Base-by-base conservation (phyloP, 2,888 invertebrate genomes). In the Acleris laterana region DNA sequence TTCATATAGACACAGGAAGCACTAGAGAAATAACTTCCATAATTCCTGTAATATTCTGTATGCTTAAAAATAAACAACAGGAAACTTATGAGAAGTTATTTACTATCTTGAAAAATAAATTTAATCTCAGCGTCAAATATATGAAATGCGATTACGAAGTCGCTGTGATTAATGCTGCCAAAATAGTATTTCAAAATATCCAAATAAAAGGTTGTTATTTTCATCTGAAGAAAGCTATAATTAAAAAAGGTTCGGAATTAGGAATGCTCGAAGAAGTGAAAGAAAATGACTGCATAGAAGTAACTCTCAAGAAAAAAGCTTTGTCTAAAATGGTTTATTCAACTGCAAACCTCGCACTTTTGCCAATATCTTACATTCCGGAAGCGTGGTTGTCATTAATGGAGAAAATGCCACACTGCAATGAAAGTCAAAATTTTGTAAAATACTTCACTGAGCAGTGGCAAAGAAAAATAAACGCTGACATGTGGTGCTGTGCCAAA, bases 401-500 rank as follows among this genome's bases (percentile, higher is more conserved):
- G 9, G 17, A 48, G 19, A 48, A 48, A 48, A 19, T 19, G 19
- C 48, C 48, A 7, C 17, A 48, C n/a, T 48, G 48, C 46, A 46
- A 46, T 46, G 46, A 48, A 48, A 48, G 19, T 48, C 17, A 19
- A 48, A 48, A 48, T 19, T n/a, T 48, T 48, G 19, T 16, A 5
- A 28, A 28, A 28, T 28, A 28, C 28, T 28, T 28, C 28, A 28
- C 28, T 28, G 28, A 28, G 28, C 28, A 28, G 28, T 28, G 28
- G 28, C 28, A 28, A 28, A 28, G 28, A 50, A 50, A 20, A 50
- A 50, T 19, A 20, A 57, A 57, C 22, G 57, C 46, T 48, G 58
- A 58, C 48, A 58, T 58, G 58, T 49, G 58, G 58, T 58, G 58
- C 17, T 58, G 58, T 25, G 58, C 25, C 28, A 17, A 58, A 48